phyloP scores from a whole-genome alignment of 1,140 invertebrate species.

The Augochlora pura region DNA sequence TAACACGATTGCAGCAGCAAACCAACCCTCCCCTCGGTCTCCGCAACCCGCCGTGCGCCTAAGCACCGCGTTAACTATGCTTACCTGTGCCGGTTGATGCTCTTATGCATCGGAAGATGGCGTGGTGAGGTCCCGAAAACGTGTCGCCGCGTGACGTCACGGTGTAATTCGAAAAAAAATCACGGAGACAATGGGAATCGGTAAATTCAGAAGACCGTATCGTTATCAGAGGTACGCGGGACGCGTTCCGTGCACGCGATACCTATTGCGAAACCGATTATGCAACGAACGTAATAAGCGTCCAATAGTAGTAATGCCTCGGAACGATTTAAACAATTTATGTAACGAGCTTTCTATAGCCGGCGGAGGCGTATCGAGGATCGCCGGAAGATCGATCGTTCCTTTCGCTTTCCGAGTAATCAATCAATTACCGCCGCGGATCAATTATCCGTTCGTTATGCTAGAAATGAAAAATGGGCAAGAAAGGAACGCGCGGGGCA shows the following conservation, averaged over 20 bases:
- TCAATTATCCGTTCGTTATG: not conserved
- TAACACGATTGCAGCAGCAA: not conserved
- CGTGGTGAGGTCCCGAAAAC: slow-evolving; percentile 12
- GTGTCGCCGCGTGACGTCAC: not conserved
- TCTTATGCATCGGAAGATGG: slow-evolving; percentile 46
- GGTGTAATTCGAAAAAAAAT: not conserved
- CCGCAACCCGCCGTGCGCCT: slow-evolving; percentile 60
- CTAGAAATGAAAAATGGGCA: not conserved
- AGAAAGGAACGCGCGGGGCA: not conserved
- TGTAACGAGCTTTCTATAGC: slow-evolving; percentile 58
- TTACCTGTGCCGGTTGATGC: slow-evolving; percentile 30
- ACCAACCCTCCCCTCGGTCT: not conserved
- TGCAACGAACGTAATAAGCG: slow-evolving; percentile 50
- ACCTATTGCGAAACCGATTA: slow-evolving; percentile 53
- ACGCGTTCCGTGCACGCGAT: slow-evolving; percentile 14
- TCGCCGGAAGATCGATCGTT: slow-evolving; percentile 1
- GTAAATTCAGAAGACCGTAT: not conserved
- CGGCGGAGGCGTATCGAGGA: slow-evolving; percentile 40
- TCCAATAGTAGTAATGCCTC: slow-evolving; percentile 40
- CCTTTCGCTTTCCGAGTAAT: slow-evolving; percentile 16
- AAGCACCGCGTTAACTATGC: slow-evolving; percentile 16
- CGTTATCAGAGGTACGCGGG: not conserved
- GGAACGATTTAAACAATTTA: slow-evolving; percentile 62
- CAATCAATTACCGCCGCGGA: slow-evolving; percentile 17
- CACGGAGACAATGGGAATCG: not conserved